Evolutionary conservation across 2,888 invertebrate species (phyloP).

Genomic region (Apeira syringaria): DNA sequence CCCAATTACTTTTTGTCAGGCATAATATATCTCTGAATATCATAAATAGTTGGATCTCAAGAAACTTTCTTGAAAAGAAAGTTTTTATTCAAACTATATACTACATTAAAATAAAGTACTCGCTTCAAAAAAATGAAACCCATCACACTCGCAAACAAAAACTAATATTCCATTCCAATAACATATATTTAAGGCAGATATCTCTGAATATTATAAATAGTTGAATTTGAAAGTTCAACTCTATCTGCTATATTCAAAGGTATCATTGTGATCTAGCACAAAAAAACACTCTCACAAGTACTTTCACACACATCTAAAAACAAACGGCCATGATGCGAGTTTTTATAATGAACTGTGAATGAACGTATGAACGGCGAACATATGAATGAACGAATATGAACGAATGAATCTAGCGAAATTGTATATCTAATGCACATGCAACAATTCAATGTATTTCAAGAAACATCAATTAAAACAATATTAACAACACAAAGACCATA

Average conservation of each 20-base stretch:
- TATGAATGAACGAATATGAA: no score
- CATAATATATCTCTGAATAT: no score
- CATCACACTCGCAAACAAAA: slow-evolving; percentile 8
- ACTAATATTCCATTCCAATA: background rate
- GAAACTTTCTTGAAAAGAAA: no score
- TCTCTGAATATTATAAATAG: no score
- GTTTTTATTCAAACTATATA: no score
- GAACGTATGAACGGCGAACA: slow-evolving; percentile 21
- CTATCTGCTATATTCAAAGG: background rate
- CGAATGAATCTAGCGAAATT: slow-evolving; percentile 35
- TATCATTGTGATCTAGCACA: slow-evolving; percentile 1
- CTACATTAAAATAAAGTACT: no score
- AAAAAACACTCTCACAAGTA: background rate
- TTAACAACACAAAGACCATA: slow-evolving; percentile 18
- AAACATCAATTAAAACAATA: slow-evolving; percentile 36
- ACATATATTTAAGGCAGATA: background rate
- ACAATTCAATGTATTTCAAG: slow-evolving; percentile 51
- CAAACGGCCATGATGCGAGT: slow-evolving; percentile 13
- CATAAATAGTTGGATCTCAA: no score
- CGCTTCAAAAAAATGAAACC: slow-evolving; percentile 2
- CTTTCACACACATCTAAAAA: slow-evolving; percentile 15
- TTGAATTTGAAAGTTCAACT: no score
- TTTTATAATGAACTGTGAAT: slow-evolving; percentile 21
- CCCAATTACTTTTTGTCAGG: slow-evolving; percentile 3
- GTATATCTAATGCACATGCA: slow-evolving; percentile 52